Percentiles rank a stretch among this genome's conserved stretches.
phyloP scores from a whole-genome alignment of 2,888 invertebrate species.

The Anagyrus pseudococci region DNA sequence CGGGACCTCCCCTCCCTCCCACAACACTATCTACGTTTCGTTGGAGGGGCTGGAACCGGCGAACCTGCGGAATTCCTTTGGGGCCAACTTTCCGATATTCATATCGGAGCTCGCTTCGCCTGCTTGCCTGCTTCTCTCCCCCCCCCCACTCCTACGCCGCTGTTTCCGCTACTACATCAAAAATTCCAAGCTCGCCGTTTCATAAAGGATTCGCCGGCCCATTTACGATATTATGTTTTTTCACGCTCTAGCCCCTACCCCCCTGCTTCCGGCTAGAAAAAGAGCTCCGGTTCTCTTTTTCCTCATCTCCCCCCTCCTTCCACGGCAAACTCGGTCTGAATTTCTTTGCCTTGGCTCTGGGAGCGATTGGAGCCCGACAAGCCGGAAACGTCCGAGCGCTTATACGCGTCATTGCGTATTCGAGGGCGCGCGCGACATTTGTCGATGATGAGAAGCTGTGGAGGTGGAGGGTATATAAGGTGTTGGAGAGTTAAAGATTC shows the following conservation, averaged over 20 bases:
- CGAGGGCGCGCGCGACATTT: slow-evolving; percentile 25
- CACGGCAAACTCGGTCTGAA: not conserved
- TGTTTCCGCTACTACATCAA: slow-evolving; percentile 52
- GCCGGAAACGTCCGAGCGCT: too few species aligned
- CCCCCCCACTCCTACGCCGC: slow-evolving; percentile 35
- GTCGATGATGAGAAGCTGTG: slow-evolving; percentile 30
- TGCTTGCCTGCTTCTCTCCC: too few species aligned
- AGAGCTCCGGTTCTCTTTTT: too few species aligned
- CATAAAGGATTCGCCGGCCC: slow-evolving; percentile 59
- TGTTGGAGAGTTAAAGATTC: too few species aligned
- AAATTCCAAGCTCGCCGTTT: slow-evolving; percentile 58
- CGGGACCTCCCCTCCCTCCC: too few species aligned
- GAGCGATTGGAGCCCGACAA: too few species aligned
- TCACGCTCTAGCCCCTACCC: slow-evolving; percentile 10
- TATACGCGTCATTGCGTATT: slow-evolving; percentile 15
- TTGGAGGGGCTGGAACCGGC: slow-evolving; percentile 33
- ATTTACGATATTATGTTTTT: slow-evolving; percentile 57
- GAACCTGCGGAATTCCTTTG: slow-evolving; percentile 58
- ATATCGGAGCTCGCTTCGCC: slow-evolving; percentile 45
- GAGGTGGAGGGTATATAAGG: too few species aligned
- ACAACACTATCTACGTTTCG: too few species aligned
- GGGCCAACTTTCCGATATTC: slow-evolving; percentile 59
- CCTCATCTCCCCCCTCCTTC: not conserved
- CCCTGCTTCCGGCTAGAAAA: not conserved
- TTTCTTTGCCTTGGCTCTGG: too few species aligned